Percentiles rank a stretch among this genome's conserved stretches.
Conservation (phyloP, 1,140 invertebrate genomes). For the Ericerus pela region DNA sequence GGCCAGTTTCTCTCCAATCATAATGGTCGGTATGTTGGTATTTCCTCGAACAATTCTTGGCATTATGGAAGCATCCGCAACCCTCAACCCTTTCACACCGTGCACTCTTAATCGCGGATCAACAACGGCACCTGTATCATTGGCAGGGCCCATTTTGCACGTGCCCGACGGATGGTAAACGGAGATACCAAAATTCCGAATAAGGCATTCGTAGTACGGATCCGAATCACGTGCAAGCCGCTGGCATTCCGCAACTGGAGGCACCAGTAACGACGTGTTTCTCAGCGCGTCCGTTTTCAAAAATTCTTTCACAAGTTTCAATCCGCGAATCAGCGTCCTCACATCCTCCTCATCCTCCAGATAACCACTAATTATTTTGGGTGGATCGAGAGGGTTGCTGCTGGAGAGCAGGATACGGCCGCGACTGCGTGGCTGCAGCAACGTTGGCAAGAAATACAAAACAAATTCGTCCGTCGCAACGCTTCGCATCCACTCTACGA, state of each 20-base stretch:
- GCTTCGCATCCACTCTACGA: not conserved
- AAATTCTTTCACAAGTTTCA: constrained; percentile 24
- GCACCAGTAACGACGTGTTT: constrained; percentile 25
- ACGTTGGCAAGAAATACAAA: constrained; percentile 39
- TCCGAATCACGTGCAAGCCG: constrained; percentile 33
- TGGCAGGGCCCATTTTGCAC: constrained; percentile 65
- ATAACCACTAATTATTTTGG: constrained; percentile 48
- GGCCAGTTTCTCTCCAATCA: constrained; percentile 73
- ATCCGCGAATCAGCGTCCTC: constrained; percentile 27
- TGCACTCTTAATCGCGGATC: constrained; percentile 62
- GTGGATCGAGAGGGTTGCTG: constrained; percentile 42
- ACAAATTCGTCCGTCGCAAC: constrained; percentile 22
- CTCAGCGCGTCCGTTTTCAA: constrained; percentile 27
- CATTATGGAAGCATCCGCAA: constrained; percentile 81
- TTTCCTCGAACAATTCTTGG: constrained; percentile 66
- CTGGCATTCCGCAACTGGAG: not conserved
- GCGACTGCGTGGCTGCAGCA: constrained; percentile 35
- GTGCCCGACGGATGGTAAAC: constrained; percentile 71
- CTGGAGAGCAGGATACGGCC: constrained; percentile 34
- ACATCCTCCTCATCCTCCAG: constrained; percentile 35
- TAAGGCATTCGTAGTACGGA: constrained; percentile 65
- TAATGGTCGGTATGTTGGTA: constrained; percentile 69
- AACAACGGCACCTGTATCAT: constrained; percentile 61
- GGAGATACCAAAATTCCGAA: constrained; percentile 68
- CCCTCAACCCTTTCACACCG: constrained; percentile 58